These are phyloP conservation scores for Epiblema foenella DNA, from an alignment of 2,888 invertebrate species.

Conservation along the genomic window DNA sequence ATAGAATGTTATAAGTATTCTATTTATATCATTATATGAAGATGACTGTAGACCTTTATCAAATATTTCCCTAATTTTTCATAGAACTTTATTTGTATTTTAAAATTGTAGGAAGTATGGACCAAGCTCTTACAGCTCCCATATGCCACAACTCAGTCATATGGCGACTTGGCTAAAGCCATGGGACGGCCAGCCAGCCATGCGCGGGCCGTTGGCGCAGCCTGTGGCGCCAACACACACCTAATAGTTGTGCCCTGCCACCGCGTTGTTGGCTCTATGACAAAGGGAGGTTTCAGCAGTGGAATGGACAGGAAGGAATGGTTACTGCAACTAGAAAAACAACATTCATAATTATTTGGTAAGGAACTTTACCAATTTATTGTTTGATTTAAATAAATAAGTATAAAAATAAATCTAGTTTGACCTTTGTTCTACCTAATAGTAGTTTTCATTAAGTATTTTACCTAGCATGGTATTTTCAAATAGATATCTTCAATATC, in stretches of 20 bases:
- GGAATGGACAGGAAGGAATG: conserved; percentile 82
- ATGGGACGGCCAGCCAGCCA: conserved; percentile 68
- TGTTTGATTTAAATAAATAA: conserved; percentile 6
- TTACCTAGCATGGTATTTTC: not conserved
- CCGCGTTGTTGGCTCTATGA: conserved; percentile 65
- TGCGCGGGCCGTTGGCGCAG: conserved; percentile 72
- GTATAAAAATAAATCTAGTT: conserved; percentile 31
- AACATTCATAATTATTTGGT: conserved; percentile 47
- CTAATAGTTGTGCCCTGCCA: conserved; percentile 76
- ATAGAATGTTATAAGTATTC: not conserved
- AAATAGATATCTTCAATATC: too few relatives aligned
- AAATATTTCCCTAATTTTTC: not conserved
- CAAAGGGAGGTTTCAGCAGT: conserved; percentile 81
- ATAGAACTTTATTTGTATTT: not conserved
- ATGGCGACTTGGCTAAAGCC: conserved; percentile 69
- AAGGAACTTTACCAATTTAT: conserved; percentile 19
- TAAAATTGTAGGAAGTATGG: conserved; percentile 70
- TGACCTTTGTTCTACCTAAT: not conserved
- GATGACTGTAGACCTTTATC: too few relatives aligned
- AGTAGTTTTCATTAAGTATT: conserved; percentile 12
- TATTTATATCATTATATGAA: not conserved
- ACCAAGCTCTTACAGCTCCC: conserved; percentile 65
- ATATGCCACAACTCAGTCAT: conserved; percentile 72
- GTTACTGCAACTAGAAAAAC: conserved; percentile 77
- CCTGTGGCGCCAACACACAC: conserved; percentile 74